Conservation (phyloP, 2,797 vertebrate species). For the Cuculus canorus region DNA sequence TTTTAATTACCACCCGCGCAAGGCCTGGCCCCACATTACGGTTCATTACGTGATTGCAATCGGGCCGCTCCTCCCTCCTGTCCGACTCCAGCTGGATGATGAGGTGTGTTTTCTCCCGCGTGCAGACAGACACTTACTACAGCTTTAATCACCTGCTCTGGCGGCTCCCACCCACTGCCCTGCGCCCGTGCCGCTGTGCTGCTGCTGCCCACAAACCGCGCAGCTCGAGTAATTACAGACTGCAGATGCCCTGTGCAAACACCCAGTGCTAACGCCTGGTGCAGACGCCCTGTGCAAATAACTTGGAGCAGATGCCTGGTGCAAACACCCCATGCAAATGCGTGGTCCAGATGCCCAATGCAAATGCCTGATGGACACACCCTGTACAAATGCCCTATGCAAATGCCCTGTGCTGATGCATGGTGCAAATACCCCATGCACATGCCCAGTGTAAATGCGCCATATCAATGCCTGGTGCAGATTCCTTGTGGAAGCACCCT, state of each 20-base stretch:
- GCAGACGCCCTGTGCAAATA: too few relatives aligned
- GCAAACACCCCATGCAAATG: too few relatives aligned
- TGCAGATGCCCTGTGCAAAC: not conserved
- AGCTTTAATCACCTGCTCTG: constrained; percentile 37
- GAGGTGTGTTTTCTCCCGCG: constrained; percentile 30
- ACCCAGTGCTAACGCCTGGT: too few relatives aligned
- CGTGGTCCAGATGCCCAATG: too few relatives aligned
- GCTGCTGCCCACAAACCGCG: not conserved
- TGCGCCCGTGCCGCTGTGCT: not conserved
- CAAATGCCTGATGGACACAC: too few relatives aligned
- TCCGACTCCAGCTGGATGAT: constrained; percentile 35
- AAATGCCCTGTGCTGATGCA: not conserved
- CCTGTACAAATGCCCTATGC: not conserved
- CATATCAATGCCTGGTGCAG: not conserved
- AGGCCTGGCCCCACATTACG: constrained; percentile 9
- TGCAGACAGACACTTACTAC: constrained; percentile 50
- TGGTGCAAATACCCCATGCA: not conserved
- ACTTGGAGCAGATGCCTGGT: too few relatives aligned
- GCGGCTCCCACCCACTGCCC: constrained; percentile 18
- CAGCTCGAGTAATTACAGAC: not conserved
- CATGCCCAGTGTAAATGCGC: too few relatives aligned
- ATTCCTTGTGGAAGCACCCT: not conserved
- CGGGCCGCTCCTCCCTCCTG: constrained; percentile 24
- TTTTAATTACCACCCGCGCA: constrained; percentile 51
- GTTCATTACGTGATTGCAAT: constrained; percentile 39